Conservation (phyloP, 2,797 vertebrate species). For the Pangasius djambal region DNA sequence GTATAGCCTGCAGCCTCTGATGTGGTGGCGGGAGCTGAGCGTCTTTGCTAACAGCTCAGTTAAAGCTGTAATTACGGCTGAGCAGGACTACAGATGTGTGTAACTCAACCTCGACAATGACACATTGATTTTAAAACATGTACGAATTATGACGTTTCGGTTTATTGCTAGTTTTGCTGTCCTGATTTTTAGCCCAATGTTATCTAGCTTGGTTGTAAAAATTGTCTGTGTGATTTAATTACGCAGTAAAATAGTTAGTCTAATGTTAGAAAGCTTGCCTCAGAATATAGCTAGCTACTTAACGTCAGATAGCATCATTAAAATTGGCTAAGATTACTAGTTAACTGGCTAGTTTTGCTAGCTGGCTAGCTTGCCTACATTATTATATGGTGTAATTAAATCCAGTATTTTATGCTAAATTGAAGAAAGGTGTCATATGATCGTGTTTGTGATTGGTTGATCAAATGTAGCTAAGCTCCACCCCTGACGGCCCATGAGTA, state of each 20-base stretch:
- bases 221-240: not conserved
- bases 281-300: not conserved
- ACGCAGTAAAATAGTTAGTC: not conserved
- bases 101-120: not conserved
- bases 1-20: slow-evolving; percentile 17
- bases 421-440: not conserved
- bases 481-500: not conserved
- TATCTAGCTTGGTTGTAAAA: too few species aligned
- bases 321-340: not conserved
- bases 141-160: too few species aligned
- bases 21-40: slow-evolving; percentile 21
- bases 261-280: not conserved
- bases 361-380: not conserved
- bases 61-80: slow-evolving; percentile 7
- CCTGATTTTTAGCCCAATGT: not conserved
- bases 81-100: not conserved
- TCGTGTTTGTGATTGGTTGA: not conserved
- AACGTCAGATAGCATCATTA: not conserved
- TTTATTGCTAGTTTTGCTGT: not conserved
- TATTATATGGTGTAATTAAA: not conserved
- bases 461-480: not conserved
- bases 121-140: not conserved
- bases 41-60: slow-evolving; percentile 18
- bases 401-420: not conserved
- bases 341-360: not conserved